Evolutionary conservation across 2,113 vertebrate genomes (phyloP), one percentile per base, ranked within the genome.

Genomic region (Petromus typicus): DNA sequence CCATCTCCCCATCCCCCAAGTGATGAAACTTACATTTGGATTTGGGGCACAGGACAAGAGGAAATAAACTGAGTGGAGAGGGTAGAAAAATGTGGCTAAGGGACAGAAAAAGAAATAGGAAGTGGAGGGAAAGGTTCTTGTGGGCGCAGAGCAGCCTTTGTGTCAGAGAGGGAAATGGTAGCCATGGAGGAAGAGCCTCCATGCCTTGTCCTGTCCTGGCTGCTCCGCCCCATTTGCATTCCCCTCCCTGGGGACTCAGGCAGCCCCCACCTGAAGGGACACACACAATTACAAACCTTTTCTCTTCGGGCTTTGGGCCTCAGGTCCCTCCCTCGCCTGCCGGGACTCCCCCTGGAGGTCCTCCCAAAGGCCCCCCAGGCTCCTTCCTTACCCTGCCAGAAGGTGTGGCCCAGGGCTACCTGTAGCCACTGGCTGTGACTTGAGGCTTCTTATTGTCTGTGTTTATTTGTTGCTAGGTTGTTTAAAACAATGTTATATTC

Each of bases 61-160:
- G 90, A 86, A 87, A 95, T 93, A 45, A 78, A 95, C 25, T 5
- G n/a, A 23, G 78, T 25, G 30, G 86, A 43, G 56, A 13, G 22
- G 22, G 34, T 40, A 80, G 56, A 71, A 56, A 71, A 73, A 34
- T 63, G 69, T 90, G 81, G 93, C 75, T 88, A 76, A 93, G 92
- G 87, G 89, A 71, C 63, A 87, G 93, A 86, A 75, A 63, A 63
- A 78, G 79, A 90, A 96, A 89, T 91, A 86, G 86, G 93, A 96
- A 96, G 90, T 40, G 40, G 73, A 57, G 9, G 45, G 67, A 40
- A 30, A 75, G 34, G 37, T 66, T 69, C 40, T 30, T 43, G 63
- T 25, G 69, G 83, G 37, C 57, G 84, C 6, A 18, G 79, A 73
- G 12, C 20, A 6, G n/a, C 30, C 78, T 57, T 85, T 16, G 2